Percentiles rank a stretch among this genome's conserved stretches.
These are phyloP conservation scores for Bombus cullumanus DNA, from an alignment of 1,140 invertebrate species.

Conservation along the genomic window DNA sequence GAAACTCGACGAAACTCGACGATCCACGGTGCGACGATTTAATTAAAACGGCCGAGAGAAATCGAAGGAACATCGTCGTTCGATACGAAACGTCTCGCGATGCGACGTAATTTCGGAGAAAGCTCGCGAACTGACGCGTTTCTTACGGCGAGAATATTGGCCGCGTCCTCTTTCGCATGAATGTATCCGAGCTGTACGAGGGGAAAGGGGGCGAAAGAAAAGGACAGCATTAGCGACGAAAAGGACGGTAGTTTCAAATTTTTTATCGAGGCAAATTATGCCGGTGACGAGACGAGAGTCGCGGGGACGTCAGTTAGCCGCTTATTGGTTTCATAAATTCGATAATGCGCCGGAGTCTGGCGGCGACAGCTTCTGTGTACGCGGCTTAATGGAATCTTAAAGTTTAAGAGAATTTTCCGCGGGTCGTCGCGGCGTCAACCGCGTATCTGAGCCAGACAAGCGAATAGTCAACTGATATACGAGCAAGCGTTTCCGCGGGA, in stretches of 20 bases:
- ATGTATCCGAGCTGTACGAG: neutral
- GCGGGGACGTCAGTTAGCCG: constrained; percentile 8
- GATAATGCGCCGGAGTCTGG: constrained; percentile 44
- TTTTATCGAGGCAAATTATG: constrained; percentile 23
- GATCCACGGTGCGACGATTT: neutral
- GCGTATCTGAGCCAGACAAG: constrained; percentile 67
- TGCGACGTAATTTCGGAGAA: too few species aligned
- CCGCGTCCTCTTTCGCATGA: too few species aligned
- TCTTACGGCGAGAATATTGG: too few species aligned
- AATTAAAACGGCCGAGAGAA: neutral
- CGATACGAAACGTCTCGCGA: neutral
- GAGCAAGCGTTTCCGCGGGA: constrained; percentile 48
- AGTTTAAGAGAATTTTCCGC: constrained; percentile 66
- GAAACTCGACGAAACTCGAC: neutral
- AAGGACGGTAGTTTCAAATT: neutral
- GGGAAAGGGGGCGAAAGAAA: neutral
- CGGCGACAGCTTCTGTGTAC: constrained; percentile 62
- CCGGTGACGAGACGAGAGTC: neutral
- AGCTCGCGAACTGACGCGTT: too few species aligned
- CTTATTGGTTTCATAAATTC: constrained; percentile 66
- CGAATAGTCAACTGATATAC: constrained; percentile 70
- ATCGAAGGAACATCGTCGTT: neutral
- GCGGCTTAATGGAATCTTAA: constrained; percentile 69
- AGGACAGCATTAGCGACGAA: neutral
- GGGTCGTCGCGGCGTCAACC: constrained; percentile 53